Evolutionary conservation across 2,888 invertebrate genomes (phyloP).

Genomic region (Argynnis bischoffii): DNA sequence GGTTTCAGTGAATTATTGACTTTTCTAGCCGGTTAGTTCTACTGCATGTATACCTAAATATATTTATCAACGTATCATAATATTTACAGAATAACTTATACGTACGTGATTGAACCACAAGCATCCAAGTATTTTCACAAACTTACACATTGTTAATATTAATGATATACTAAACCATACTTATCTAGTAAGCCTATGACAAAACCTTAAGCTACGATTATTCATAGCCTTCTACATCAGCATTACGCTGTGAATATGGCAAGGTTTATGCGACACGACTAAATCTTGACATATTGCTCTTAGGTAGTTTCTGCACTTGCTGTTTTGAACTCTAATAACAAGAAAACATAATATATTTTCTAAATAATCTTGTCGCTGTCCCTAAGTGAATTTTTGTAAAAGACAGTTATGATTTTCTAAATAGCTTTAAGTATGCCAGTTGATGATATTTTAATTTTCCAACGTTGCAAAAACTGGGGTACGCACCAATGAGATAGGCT

Average conservation of each 20-base stretch:
- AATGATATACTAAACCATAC: not conserved
- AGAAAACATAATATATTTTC: not conserved
- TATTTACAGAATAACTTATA: no score
- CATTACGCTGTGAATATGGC: slow-evolving; percentile 4
- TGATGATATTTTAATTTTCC: no score
- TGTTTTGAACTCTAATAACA: not conserved
- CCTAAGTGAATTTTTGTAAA: no score
- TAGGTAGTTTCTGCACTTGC: not conserved
- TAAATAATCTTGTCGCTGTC: no score
- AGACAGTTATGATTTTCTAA: no score
- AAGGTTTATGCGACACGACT: slow-evolving; percentile 10
- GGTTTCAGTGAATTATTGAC: no score
- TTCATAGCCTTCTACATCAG: slow-evolving; percentile 6
- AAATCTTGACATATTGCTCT: slow-evolving; percentile 13
- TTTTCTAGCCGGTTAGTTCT: no score
- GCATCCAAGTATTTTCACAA: not conserved
- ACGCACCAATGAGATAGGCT: no score
- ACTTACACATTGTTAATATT: not conserved
- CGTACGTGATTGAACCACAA: not conserved
- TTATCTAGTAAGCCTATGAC: not conserved
- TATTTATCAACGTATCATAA: no score
- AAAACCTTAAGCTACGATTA: slow-evolving; percentile 5
- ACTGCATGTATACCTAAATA: no score
- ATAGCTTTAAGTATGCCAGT: no score
- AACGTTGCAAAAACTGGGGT: no score